Base-by-base conservation (phyloP, 1,140 invertebrate genomes). In the Euura saliciscinereae region DNA sequence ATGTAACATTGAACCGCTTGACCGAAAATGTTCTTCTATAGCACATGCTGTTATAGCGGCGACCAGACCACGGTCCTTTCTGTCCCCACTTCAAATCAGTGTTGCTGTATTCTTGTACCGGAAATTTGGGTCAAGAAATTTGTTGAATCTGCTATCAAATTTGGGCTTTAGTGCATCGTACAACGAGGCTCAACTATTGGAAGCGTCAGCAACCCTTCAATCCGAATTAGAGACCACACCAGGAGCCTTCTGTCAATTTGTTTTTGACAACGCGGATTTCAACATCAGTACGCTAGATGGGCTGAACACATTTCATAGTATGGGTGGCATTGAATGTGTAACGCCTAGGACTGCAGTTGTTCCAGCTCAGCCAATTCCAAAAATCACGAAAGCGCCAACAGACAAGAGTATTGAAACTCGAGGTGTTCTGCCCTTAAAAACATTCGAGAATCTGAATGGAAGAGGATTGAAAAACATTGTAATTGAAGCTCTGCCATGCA, bases 271-370 rank as follows among this genome's bases (percentile, higher is more conserved):
- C n/a, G n/a, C n/a, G n/a, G 83, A 84, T 77, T 81, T 83, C 72
- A 85, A 85, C 82, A 80, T 83, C 44, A 77, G 80, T 82, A 85
- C 82, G 2, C 70, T 87, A 42, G 84, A 86, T 75, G 83, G 82
- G 65, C 73, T 81, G 77, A 84, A 84, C 46, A 82, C 83, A 8
- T 79, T 86, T 59, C 82, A 86, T 70, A 79, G 81, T 74, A 85
- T 85, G 83, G 83, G 84, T 75, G 81, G 80, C 44, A 85, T 85
- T 75, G 71, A 83, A 79, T 79, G 80, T 77, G 69, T 84, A 69
- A 81, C 82, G 80, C 78, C 80, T 68, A 81, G 80, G 79, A 0
- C 71, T 73, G 76, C 81, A n/a, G n/a, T n/a, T n/a, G n/a, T n/a
- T n/a, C n/a, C n/a, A n/a, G n/a, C n/a, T n/a, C n/a, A n/a, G n/a